These are phyloP conservation scores for Penaeus monodon DNA, from an alignment of 2,888 invertebrate genomes.

Conservation along the genomic window DNA sequence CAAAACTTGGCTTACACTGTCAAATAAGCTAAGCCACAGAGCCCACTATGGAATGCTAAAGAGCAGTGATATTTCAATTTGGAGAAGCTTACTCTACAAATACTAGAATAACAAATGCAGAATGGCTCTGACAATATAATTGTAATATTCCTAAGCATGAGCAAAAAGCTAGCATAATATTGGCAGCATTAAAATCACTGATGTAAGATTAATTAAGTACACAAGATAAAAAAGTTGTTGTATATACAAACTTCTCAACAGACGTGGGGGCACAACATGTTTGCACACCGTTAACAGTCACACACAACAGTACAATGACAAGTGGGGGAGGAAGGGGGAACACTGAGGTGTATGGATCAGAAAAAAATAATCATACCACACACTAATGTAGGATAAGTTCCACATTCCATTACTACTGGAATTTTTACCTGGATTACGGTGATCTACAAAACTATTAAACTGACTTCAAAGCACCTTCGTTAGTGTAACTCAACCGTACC, in stretches of 20 bases:
- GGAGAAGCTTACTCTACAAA: slow-evolving; percentile 40
- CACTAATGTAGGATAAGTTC: slow-evolving; percentile 33
- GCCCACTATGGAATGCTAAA: slow-evolving; percentile 52
- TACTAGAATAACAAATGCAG: slow-evolving; percentile 33
- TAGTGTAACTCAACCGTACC: slow-evolving; percentile 49
- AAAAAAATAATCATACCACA: slow-evolving; percentile 32
- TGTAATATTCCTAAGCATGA: slow-evolving; percentile 44
- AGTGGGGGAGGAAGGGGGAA: slow-evolving; percentile 25
- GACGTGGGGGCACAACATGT: slow-evolving; percentile 37
- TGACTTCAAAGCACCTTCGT: slow-evolving; percentile 53
- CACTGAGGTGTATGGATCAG: slow-evolving; percentile 33
- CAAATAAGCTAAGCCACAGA: slow-evolving; percentile 38
- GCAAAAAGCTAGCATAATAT: slow-evolving; percentile 51
- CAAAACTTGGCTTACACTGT: slow-evolving; percentile 25
- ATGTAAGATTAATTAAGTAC: slow-evolving; percentile 43
- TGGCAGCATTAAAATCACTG: slow-evolving; percentile 48
- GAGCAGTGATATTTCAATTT: slow-evolving; percentile 35
- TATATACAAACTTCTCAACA: slow-evolving; percentile 50
- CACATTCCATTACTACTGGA: slow-evolving; percentile 27
- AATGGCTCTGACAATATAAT: slow-evolving; percentile 40
- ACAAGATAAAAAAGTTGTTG: slow-evolving; percentile 35
- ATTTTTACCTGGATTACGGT: slow-evolving; percentile 24
- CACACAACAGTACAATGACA: slow-evolving; percentile 54
- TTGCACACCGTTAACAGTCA: slow-evolving; percentile 55
- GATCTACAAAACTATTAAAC: slow-evolving; percentile 31